phyloP scores from a whole-genome alignment of 2,888 invertebrate species.

The Napeogenes inachia region DNA sequence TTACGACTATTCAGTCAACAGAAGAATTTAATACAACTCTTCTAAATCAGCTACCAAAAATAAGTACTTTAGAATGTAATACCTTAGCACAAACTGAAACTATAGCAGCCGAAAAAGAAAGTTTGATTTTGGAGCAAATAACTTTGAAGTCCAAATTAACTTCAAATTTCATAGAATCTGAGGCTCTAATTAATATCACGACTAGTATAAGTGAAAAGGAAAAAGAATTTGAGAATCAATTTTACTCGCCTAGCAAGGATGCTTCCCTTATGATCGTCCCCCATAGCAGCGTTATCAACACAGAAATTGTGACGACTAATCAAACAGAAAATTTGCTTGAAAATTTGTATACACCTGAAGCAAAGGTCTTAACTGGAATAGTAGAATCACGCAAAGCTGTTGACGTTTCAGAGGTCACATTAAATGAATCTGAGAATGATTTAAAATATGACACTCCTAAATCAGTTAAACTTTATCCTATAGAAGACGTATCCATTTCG shows the following conservation, averaged over 20 bases:
- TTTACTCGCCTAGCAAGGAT: slow-evolving; percentile 38
- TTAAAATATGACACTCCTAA: slow-evolving; percentile 33
- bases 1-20: slow-evolving; percentile 51
- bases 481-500: slow-evolving; percentile 50
- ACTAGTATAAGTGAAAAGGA: slow-evolving; percentile 78
- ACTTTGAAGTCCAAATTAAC: slow-evolving; percentile 51
- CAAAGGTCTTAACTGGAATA: slow-evolving; percentile 33
- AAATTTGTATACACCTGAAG: slow-evolving; percentile 53
- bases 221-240: slow-evolving; percentile 55
- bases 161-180: slow-evolving; percentile 71
- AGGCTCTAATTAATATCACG: slow-evolving; percentile 76
- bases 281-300: slow-evolving; percentile 50
- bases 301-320: slow-evolving; percentile 52
- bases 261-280: slow-evolving; percentile 55
- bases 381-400: slow-evolving; percentile 45
- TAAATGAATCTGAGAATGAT: slow-evolving; percentile 46
- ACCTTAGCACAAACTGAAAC: slow-evolving; percentile 71
- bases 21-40: slow-evolving; percentile 47
- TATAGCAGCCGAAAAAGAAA: slow-evolving; percentile 72
- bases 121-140: slow-evolving; percentile 45
- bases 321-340: slow-evolving; percentile 42
- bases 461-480: slow-evolving; percentile 42
- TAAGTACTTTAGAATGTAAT: slow-evolving; percentile 53
- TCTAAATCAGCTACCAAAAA: slow-evolving; percentile 41
- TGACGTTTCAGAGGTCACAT: slow-evolving; percentile 49